These are phyloP conservation scores for Clunio marinus DNA, from an alignment of 2,888 invertebrate genomes.

Conservation along the genomic window DNA sequence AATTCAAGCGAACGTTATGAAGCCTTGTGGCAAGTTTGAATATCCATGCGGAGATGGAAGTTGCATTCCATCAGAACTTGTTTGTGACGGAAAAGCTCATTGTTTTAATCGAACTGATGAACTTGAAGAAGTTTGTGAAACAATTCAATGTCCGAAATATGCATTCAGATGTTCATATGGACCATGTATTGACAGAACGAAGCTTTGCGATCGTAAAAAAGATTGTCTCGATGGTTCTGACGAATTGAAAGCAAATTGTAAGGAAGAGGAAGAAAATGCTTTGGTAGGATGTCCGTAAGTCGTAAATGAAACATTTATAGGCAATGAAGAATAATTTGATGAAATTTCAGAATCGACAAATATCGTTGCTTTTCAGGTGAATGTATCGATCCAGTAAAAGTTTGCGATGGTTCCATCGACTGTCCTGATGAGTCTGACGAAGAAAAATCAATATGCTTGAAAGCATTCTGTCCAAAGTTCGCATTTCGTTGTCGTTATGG, in stretches of 20 bases:
- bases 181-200: background rate
- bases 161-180: conserved; percentile 8
- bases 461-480: conserved; percentile 50
- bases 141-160: background rate
- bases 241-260: background rate
- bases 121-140: background rate
- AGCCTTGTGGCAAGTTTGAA: conserved; percentile 5
- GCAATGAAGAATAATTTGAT: background rate
- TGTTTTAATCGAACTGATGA: conserved; percentile 12
- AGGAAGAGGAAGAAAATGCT: conserved; percentile 21
- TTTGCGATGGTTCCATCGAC: conserved; percentile 5
- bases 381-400: background rate
- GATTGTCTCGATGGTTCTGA: conserved; percentile 22
- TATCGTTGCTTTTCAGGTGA: background rate
- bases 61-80: conserved; percentile 1
- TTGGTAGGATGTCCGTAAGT: conserved; percentile 25
- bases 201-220: conserved; percentile 7
- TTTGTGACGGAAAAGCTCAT: conserved; percentile 22
- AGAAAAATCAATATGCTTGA: background rate
- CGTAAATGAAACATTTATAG: too few species aligned
- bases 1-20: background rate
- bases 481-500: conserved; percentile 61
- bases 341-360: background rate
- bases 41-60: background rate
- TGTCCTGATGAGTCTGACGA: conserved; percentile 15